These are phyloP conservation scores for Colletes gigas DNA, from an alignment of 1,140 invertebrate species.

Conservation along the genomic window DNA sequence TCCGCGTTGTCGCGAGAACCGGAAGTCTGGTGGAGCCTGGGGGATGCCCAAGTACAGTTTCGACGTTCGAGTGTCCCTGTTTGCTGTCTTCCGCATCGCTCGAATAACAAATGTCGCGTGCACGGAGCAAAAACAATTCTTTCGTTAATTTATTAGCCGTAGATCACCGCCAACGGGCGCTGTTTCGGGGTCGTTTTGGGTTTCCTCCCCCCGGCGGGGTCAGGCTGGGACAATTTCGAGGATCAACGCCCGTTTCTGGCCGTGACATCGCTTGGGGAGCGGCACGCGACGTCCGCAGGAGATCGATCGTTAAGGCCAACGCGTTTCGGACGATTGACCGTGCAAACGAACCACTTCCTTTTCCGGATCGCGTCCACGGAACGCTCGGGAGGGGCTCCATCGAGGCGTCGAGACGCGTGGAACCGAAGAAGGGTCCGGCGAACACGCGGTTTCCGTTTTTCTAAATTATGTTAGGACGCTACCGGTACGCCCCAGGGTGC, in stretches of 20 bases:
- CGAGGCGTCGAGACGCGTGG: slow-evolving; percentile 32
- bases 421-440: slow-evolving; percentile 6
- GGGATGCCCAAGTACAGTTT: slow-evolving; percentile 8
- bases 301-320: slow-evolving; percentile 65
- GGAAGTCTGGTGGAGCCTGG: neutral
- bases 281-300: slow-evolving; percentile 63
- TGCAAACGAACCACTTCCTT: slow-evolving; percentile 69
- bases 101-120: slow-evolving; percentile 36
- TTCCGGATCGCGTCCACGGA: slow-evolving; percentile 46
- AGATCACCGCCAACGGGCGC: slow-evolving; percentile 47
- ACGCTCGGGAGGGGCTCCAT: slow-evolving; percentile 3
- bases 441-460: slow-evolving; percentile 37
- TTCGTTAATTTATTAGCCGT: slow-evolving; percentile 64
- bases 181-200: slow-evolving; percentile 49
- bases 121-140: slow-evolving; percentile 46
- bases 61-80: slow-evolving; percentile 8
- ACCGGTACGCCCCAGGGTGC: neutral
- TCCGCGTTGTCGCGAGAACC: neutral
- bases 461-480: slow-evolving; percentile 11
- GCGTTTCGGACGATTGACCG: slow-evolving; percentile 68
- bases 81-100: slow-evolving; percentile 32
- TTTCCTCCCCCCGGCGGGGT: neutral
- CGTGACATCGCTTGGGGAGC: slow-evolving; percentile 49
- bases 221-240: slow-evolving; percentile 58
- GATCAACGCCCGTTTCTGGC: slow-evolving; percentile 61